Evolutionary conservation across 2,113 vertebrate species (phyloP).

Genomic region (Oncorhynchus masou): DNA sequence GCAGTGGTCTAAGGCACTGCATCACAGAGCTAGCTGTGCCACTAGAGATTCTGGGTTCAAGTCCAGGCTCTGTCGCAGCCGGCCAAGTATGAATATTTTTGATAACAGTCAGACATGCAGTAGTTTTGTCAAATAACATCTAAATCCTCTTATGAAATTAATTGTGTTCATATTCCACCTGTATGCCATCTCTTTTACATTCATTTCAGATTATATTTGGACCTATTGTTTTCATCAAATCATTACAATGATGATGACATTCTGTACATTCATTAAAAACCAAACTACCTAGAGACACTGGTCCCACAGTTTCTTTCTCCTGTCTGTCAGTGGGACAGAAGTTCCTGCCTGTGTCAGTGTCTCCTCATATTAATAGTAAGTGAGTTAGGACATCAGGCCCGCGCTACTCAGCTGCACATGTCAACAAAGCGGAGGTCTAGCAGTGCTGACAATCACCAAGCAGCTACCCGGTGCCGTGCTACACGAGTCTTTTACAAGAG

Average conservation of each 20-base stretch:
- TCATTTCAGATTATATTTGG: not conserved
- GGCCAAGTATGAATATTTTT: too few species aligned
- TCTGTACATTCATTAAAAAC: not conserved
- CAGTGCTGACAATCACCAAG: slow-evolving; percentile 74
- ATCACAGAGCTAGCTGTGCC: too few species aligned
- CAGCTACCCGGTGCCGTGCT: slow-evolving; percentile 11
- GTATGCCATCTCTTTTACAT: too few species aligned
- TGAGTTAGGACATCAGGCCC: slow-evolving; percentile 77
- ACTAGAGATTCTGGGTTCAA: too few species aligned
- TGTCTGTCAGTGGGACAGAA: slow-evolving; percentile 34
- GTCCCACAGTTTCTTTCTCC: not conserved
- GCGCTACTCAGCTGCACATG: slow-evolving; percentile 62
- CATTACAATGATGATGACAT: not conserved
- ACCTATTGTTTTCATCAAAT: not conserved
- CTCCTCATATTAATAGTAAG: slow-evolving; percentile 64
- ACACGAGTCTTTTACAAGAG: not conserved
- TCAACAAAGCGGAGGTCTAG: slow-evolving; percentile 74
- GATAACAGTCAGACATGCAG: too few species aligned
- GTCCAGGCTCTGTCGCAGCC: too few species aligned
- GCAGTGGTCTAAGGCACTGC: too few species aligned
- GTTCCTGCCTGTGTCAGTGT: slow-evolving; percentile 14
- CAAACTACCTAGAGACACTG: not conserved
- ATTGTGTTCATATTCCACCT: too few species aligned
- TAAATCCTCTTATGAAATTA: too few species aligned
- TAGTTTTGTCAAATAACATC: too few species aligned